These are phyloP conservation scores for Caenorhabditis tropicalis DNA, from an alignment of 1,140 invertebrate genomes.

Conservation along the genomic window DNA sequence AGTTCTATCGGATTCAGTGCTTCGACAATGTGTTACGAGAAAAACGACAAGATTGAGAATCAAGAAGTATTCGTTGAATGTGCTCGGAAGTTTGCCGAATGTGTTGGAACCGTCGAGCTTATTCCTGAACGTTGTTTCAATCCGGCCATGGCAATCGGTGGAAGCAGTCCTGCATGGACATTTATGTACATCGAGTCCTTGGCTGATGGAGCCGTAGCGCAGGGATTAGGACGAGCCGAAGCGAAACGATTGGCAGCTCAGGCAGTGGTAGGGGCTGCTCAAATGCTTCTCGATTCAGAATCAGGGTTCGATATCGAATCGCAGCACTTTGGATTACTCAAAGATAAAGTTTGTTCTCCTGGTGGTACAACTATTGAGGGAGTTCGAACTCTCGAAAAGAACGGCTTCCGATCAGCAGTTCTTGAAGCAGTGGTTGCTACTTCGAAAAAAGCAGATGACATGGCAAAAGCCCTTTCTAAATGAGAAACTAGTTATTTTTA, in stretches of 20 bases:
- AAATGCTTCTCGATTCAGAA: neutral
- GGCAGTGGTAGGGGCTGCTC: conserved; percentile 46
- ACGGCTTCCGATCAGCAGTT: neutral
- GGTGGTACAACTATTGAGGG: conserved; percentile 87
- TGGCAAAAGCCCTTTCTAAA: neutral
- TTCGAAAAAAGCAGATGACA: neutral
- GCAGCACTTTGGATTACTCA: conserved; percentile 83
- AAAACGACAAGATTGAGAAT: neutral
- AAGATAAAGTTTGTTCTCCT: conserved; percentile 90
- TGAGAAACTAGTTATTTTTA: no score
- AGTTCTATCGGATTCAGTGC: conserved; percentile 7
- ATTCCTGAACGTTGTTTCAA: conserved; percentile 82
- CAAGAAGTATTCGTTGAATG: neutral
- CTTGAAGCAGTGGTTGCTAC: neutral
- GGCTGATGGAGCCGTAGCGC: conserved; percentile 54
- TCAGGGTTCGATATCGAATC: conserved; percentile 40
- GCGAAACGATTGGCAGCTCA: conserved; percentile 55
- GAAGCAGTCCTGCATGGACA: conserved; percentile 87
- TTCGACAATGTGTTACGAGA: conserved; percentile 16
- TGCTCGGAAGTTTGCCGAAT: conserved; percentile 30
- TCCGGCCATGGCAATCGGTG: conserved; percentile 86
- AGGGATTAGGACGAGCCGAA: conserved; percentile 44
- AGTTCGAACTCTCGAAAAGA: conserved; percentile 82
- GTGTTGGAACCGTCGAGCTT: conserved; percentile 41
- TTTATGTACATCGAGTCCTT: conserved; percentile 56